These are phyloP conservation scores for Sciurus vulgaris DNA, from an alignment of 2,797 vertebrate species.

Conservation along the genomic window DNA sequence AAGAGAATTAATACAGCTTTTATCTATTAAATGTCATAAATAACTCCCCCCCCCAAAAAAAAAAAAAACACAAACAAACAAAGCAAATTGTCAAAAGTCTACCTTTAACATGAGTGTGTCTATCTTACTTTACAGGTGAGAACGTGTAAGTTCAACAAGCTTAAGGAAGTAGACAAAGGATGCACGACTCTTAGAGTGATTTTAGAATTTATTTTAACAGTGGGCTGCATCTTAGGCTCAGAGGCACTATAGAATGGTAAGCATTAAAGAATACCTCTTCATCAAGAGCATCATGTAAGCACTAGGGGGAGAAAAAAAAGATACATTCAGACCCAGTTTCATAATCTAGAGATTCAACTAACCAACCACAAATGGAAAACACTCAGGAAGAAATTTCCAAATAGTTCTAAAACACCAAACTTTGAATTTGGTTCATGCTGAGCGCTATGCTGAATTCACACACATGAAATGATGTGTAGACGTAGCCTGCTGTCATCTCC, in stretches of 20 bases:
- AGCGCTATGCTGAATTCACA: background rate
- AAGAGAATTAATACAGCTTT: background rate
- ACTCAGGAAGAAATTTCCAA: background rate
- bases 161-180: background rate
- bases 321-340: background rate
- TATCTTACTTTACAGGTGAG: background rate
- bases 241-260: background rate
- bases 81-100: background rate
- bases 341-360: background rate
- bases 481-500: too few species aligned
- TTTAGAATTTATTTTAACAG: background rate
- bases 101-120: background rate
- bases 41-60: background rate
- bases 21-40: background rate
- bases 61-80: background rate
- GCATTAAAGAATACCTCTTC: background rate
- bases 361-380: background rate
- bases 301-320: background rate
- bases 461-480: background rate
- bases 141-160: background rate
- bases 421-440: background rate
- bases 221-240: background rate
- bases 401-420: background rate
- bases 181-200: background rate
- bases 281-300: background rate